Conservation (phyloP, 2,797 vertebrate species). For the Champsocephalus esox region DNA sequence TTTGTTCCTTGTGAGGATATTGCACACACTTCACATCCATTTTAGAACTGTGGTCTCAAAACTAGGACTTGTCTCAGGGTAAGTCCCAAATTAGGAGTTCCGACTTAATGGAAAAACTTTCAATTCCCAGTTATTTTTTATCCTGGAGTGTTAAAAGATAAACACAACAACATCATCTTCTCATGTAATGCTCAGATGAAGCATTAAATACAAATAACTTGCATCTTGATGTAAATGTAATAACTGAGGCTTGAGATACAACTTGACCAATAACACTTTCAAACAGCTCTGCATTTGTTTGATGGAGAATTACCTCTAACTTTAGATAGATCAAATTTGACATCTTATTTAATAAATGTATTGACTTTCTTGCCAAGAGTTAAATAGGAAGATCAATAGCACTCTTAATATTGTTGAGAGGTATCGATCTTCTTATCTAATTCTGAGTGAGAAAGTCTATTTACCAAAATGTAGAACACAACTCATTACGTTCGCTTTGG, state of each 20-base stretch:
- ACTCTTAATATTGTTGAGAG: not conserved
- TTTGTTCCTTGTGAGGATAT: not conserved
- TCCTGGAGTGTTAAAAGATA: not conserved
- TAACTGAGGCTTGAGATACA: not conserved
- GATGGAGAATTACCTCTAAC: not conserved
- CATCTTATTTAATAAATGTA: not conserved
- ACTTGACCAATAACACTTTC: not conserved
- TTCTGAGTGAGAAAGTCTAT: not conserved
- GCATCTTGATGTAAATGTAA: not conserved
- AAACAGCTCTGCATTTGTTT: slow-evolving; percentile 1
- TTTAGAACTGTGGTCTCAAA: not conserved
- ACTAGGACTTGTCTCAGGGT: not conserved
- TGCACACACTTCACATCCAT: not conserved
- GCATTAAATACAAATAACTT: not conserved
- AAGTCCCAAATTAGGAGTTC: not conserved
- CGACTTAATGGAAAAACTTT: slow-evolving; percentile 5
- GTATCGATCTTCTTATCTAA: not conserved
- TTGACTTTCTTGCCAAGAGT: slow-evolving; percentile 2
- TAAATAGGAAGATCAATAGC: not conserved
- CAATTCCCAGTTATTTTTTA: not conserved
- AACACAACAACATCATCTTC: not conserved
- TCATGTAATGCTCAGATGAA: not conserved
- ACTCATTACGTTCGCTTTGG: not conserved
- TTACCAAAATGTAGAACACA: not conserved
- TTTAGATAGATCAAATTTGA: not conserved